Conservation (phyloP, 2,113 vertebrate genomes). For the Sturnira hondurensis region DNA sequence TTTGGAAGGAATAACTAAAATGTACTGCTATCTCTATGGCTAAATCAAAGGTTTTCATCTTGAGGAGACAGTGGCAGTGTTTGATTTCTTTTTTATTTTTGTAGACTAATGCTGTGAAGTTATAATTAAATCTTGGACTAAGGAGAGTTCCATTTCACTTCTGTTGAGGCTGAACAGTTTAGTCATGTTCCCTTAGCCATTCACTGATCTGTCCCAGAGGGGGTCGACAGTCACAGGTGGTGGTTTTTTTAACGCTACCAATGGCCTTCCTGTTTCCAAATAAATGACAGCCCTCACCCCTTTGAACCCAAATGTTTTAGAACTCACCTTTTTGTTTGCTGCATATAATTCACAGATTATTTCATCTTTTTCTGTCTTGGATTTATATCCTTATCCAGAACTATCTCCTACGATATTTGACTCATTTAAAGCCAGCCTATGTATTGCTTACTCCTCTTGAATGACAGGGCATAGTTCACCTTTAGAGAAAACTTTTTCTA, state of each 20-base stretch:
- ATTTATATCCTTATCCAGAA: not conserved
- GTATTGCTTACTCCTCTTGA: not conserved
- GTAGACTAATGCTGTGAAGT: not conserved
- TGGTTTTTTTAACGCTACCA: not conserved
- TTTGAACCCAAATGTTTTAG: not conserved
- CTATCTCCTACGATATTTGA: not conserved
- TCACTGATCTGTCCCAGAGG: not conserved
- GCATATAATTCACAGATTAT: not conserved
- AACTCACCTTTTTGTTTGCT: not conserved
- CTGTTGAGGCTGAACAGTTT: not conserved
- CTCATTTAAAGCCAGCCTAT: not conserved
- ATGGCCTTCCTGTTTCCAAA: not conserved
- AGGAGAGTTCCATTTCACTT: not conserved
- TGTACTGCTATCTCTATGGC: not conserved
- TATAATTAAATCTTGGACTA: not conserved
- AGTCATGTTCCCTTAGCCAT: not conserved
- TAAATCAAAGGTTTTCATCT: constrained; percentile 22
- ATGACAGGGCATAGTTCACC: not conserved
- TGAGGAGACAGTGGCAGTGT: not conserved
- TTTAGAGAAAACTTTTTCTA: not conserved
- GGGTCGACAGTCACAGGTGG: not conserved
- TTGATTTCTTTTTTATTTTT: not conserved
- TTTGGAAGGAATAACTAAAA: not conserved
- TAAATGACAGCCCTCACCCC: not conserved
- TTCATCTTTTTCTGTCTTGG: not conserved